Conservation (phyloP, 23 tunicate species). For the Aplidium turbinatum region DNA sequence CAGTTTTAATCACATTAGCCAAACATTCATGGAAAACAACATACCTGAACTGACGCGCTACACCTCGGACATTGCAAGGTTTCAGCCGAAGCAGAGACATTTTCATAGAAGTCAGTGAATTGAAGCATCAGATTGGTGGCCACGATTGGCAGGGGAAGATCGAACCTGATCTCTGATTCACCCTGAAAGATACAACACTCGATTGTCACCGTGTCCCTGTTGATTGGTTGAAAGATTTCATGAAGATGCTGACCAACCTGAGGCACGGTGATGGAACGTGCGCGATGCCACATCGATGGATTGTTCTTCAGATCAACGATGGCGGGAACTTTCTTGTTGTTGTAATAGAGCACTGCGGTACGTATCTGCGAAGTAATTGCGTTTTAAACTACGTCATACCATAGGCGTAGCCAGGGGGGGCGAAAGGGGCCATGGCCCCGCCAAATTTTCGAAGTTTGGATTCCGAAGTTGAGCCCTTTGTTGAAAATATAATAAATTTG, state of each 20-base stretch:
- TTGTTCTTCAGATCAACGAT: conserved; percentile 92
- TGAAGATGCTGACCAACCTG: conserved; percentile 28
- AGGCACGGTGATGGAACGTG: conserved; percentile 71
- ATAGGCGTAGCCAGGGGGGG: no score
- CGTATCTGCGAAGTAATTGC: conserved; percentile 71
- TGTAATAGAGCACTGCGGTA: conserved; percentile 83
- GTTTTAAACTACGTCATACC: no score
- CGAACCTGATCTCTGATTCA: conserved; percentile 80
- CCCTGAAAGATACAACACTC: conserved; percentile 44
- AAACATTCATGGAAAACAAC: conserved; percentile 7
- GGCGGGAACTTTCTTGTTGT: conserved; percentile 89
- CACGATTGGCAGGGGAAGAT: conserved; percentile 85
- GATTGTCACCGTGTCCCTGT: background rate
- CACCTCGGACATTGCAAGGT: conserved; percentile 96
- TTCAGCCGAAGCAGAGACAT: conserved; percentile 81
- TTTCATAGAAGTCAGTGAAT: conserved; percentile 87
- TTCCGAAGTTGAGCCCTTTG: no score
- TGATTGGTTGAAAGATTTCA: background rate
- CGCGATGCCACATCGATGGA: conserved; percentile 90
- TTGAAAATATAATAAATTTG: no score
- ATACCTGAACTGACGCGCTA: conserved; percentile 85
- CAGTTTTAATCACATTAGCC: no score
- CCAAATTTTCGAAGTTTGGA: no score
- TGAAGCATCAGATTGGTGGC: conserved; percentile 93
- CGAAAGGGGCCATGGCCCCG: no score